Evolutionary conservation across 2,113 vertebrate species (phyloP).

Genomic region (Saccopteryx bilineata): DNA sequence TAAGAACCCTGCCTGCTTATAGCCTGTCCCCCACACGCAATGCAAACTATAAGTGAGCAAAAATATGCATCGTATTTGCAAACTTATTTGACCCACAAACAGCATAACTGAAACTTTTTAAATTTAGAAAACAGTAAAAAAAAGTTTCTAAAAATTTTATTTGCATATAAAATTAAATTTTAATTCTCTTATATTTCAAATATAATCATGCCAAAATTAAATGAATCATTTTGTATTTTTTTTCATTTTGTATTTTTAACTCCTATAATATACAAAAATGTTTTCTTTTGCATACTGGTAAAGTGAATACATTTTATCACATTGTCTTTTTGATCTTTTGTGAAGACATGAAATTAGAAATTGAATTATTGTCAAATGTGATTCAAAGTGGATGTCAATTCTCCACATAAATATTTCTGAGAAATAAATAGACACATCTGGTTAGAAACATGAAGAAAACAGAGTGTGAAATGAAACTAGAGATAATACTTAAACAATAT

Average conservation of each 20-base stretch:
- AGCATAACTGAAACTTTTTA: not conserved
- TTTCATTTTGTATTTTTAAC: constrained; percentile 30
- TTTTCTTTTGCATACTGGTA: not conserved
- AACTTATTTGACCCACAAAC: no score
- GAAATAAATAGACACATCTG: not conserved
- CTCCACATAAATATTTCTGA: constrained; percentile 14
- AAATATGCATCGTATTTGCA: no score
- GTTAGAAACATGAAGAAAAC: not conserved
- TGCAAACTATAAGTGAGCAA: no score
- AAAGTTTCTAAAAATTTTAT: not conserved
- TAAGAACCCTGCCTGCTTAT: no score
- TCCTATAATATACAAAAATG: not conserved
- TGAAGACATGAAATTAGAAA: not conserved
- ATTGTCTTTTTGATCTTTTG: not conserved
- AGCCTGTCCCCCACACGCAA: no score
- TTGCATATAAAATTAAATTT: constrained; percentile 21
- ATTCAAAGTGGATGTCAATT: constrained; percentile 22
- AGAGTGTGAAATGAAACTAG: not conserved
- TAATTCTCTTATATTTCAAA: not conserved
- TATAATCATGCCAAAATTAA: constrained; percentile 39
- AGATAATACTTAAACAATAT: not conserved
- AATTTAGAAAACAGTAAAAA: not conserved
- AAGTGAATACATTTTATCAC: not conserved
- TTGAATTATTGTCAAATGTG: not conserved
- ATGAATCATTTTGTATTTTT: constrained; percentile 16